Conservation (phyloP, 2,113 vertebrate species). For the Lagopus muta region DNA sequence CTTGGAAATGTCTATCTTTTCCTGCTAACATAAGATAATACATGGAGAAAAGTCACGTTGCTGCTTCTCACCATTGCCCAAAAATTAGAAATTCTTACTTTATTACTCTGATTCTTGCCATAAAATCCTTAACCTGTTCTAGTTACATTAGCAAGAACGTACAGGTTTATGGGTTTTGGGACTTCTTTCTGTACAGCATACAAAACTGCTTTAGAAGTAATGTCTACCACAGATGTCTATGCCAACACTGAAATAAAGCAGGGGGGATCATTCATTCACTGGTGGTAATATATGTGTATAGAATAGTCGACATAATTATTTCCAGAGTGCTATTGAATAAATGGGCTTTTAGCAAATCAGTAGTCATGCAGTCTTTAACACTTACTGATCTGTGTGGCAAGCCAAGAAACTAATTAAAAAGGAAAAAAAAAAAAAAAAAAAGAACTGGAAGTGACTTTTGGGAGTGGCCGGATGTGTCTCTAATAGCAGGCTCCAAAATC, state of each 20-base stretch:
- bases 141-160: neutral
- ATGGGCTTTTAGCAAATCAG: slow-evolving; percentile 14
- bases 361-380: slow-evolving; percentile 24
- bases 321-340: slow-evolving; percentile 11
- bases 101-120: neutral
- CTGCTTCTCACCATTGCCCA: neutral
- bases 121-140: neutral
- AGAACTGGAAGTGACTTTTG: slow-evolving; percentile 63
- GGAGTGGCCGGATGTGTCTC: slow-evolving; percentile 63
- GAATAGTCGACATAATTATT: slow-evolving; percentile 10
- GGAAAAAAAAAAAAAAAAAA: neutral
- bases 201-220: neutral
- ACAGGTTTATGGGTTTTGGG: neutral
- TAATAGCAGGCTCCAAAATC: slow-evolving; percentile 67
- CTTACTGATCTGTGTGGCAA: neutral
- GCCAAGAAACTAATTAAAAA: slow-evolving; percentile 56
- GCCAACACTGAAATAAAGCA: neutral
- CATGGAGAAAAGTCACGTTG: neutral
- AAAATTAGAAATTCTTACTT: neutral
- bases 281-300: slow-evolving; percentile 4
- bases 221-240: neutral
- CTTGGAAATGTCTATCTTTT: neutral
- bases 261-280: neutral
- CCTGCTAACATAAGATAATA: neutral
- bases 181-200: neutral